Conservation (phyloP, 1,140 invertebrate genomes). For the Drosophila nigrodunni region DNA sequence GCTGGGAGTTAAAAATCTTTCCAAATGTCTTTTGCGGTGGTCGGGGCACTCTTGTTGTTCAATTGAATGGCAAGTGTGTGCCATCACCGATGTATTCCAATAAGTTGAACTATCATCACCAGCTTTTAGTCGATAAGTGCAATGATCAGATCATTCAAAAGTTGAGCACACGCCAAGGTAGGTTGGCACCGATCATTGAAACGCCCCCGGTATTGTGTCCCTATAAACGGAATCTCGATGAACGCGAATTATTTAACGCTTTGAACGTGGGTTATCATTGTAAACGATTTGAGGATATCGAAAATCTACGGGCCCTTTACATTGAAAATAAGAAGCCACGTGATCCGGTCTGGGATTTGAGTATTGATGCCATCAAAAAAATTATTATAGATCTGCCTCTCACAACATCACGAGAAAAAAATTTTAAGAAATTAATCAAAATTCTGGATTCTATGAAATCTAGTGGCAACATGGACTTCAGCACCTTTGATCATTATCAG, state of each 20-base stretch:
- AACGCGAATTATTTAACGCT: constrained; percentile 68
- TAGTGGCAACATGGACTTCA: background rate
- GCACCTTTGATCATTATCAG: constrained; percentile 18
- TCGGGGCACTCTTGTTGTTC: background rate
- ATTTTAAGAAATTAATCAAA: constrained; percentile 32
- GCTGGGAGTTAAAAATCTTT: constrained; percentile 50
- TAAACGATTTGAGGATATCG: constrained; percentile 68
- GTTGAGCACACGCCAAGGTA: constrained; percentile 27
- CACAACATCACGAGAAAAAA: background rate
- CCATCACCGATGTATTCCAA: constrained; percentile 41
- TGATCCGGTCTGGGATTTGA: constrained; percentile 65
- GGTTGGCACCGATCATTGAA: constrained; percentile 35
- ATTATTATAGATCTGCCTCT: constrained; percentile 42
- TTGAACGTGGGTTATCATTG: constrained; percentile 66
- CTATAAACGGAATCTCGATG: constrained; percentile 63
- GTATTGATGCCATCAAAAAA: constrained; percentile 45
- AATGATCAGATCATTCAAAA: constrained; percentile 30
- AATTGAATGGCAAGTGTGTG: constrained; percentile 50
- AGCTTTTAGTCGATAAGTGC: constrained; percentile 31
- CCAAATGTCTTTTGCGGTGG: constrained; percentile 45
- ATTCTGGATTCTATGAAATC: constrained; percentile 42
- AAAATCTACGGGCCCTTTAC: constrained; percentile 50
- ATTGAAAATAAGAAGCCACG: constrained; percentile 53
- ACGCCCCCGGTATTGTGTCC: constrained; percentile 54
- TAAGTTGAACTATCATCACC: constrained; percentile 8